Percentiles rank a stretch among this genome's conserved stretches.
phyloP scores from a whole-genome alignment of 1,140 invertebrate species.

The Medauroidea extradentata region DNA sequence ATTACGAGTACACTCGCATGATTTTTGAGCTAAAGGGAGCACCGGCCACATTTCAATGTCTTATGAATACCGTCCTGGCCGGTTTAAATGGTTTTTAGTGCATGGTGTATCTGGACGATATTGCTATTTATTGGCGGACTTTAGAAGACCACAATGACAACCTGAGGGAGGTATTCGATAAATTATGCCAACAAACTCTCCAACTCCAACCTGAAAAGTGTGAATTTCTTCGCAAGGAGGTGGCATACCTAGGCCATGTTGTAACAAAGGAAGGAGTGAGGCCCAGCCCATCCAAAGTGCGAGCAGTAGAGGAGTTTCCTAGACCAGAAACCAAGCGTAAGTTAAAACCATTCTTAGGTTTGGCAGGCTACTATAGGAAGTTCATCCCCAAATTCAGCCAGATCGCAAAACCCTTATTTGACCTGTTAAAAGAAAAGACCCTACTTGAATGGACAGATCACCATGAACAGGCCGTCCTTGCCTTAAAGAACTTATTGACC shows the following conservation, averaged over 20 bases:
- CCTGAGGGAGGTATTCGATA: not conserved
- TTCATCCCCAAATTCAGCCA: constrained; percentile 2
- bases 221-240: constrained; percentile 28
- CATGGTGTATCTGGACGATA: constrained; percentile 12
- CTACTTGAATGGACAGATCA: too few relatives aligned
- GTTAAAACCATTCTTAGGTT: constrained; percentile 26
- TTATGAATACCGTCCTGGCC: constrained; percentile 25
- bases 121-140: not conserved
- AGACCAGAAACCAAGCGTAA: constrained; percentile 16
- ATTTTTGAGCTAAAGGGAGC: constrained; percentile 38
- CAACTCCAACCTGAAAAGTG: constrained; percentile 34
- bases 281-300: constrained; percentile 26
- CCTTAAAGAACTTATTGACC: not conserved
- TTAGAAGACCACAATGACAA: not conserved
- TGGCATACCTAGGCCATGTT: constrained; percentile 29
- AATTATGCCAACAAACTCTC: constrained; percentile 13
- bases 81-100: constrained; percentile 8
- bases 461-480: not conserved
- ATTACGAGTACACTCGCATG: constrained; percentile 36
- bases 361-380: constrained; percentile 21
- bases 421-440: constrained; percentile 6
- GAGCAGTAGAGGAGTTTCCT: constrained; percentile 24
- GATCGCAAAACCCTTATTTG: not conserved
- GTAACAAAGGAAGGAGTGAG: constrained; percentile 22
- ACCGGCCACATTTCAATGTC: constrained; percentile 32